These are phyloP conservation scores for Plecturocebus donacophilus DNA, from an alignment of 2,113 vertebrate species.

Conservation along the genomic window DNA sequence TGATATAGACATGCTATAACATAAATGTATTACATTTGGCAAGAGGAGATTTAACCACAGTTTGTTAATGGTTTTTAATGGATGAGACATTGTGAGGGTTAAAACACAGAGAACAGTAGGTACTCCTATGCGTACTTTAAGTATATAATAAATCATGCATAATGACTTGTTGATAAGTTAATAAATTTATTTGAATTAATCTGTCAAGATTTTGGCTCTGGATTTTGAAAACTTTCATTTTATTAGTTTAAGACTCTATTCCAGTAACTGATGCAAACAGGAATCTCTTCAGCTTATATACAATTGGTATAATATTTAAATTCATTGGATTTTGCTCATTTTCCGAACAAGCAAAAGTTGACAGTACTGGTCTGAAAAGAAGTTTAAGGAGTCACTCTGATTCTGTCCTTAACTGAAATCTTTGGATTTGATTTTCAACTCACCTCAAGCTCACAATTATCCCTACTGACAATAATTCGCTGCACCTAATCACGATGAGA, in stretches of 20 bases:
- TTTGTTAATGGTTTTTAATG: background rate
- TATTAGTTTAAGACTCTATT: background rate
- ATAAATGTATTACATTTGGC: background rate
- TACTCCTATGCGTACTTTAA: background rate
- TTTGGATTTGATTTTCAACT: background rate
- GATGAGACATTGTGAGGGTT: background rate
- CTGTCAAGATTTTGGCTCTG: background rate
- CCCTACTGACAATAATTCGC: background rate
- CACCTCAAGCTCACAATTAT: background rate
- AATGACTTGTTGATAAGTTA: background rate
- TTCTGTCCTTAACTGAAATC: background rate
- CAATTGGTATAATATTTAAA: background rate
- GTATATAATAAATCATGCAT: background rate
- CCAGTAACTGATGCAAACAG: background rate
- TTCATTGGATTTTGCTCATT: background rate
- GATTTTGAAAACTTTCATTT: background rate
- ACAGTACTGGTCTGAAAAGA: background rate
- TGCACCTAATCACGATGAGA: background rate
- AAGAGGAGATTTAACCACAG: background rate
- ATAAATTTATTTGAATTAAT: background rate
- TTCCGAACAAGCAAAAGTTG: slow-evolving; percentile 57
- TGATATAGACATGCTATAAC: background rate
- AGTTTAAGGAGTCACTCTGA: background rate
- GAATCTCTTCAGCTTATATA: background rate
- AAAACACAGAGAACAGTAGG: background rate